phyloP scores from a whole-genome alignment of 2,113 vertebrate genomes.

The Bambusicola thoracicus region DNA sequence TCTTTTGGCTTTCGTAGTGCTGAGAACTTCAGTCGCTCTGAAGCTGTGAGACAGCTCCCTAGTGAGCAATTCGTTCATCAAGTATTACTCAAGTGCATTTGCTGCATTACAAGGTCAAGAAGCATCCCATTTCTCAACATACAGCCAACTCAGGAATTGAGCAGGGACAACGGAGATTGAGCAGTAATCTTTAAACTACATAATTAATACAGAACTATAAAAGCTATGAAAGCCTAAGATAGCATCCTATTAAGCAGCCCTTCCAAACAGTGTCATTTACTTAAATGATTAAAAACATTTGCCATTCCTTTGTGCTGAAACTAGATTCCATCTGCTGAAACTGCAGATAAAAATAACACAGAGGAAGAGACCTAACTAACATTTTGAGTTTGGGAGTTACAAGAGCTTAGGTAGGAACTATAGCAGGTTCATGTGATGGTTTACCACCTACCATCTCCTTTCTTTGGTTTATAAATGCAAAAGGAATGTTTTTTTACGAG shows the following conservation, averaged over 20 bases:
- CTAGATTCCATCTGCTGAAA: neutral
- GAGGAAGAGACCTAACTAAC: neutral
- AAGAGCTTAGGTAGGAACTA: neutral
- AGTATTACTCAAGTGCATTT: neutral
- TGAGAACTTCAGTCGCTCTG: neutral
- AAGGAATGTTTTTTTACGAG: neutral
- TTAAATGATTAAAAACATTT: neutral
- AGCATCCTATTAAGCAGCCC: neutral
- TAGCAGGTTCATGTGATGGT: neutral
- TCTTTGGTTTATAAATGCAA: neutral
- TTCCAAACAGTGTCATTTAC: neutral
- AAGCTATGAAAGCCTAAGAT: neutral
- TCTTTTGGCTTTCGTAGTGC: neutral
- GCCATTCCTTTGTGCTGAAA: neutral
- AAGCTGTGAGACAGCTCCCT: neutral
- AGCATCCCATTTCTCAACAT: neutral
- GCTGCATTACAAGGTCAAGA: neutral
- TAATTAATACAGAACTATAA: neutral
- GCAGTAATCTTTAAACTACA: neutral
- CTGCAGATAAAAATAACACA: accelerated
- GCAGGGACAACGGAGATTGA: neutral
- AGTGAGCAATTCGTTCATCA: neutral
- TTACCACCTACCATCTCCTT: neutral
- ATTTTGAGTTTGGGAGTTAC: neutral
- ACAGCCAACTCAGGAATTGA: neutral